These are phyloP conservation scores for Darevskia mixta DNA, from an alignment of 2,797 vertebrate species.

Conservation along the genomic window DNA sequence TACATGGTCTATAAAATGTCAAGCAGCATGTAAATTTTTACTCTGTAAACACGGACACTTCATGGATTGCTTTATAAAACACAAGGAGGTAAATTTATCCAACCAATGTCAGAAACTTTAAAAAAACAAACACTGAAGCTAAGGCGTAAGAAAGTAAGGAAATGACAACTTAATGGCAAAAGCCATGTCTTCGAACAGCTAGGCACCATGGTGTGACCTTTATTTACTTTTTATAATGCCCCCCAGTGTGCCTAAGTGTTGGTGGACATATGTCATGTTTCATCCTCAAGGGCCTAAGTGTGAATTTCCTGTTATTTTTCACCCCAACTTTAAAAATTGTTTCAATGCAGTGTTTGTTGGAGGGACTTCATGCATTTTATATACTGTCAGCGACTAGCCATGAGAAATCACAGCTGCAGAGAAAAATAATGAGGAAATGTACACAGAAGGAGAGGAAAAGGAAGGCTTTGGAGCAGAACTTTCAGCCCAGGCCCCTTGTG, in stretches of 20 bases:
- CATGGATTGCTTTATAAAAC: constrained; percentile 72
- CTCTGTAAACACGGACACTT: constrained; percentile 72
- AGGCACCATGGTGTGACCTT: constrained; percentile 78
- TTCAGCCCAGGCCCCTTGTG: constrained; percentile 16
- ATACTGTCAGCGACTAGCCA: constrained; percentile 75
- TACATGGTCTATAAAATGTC: constrained; percentile 71
- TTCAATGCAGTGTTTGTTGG: constrained; percentile 79
- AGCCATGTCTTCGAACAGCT: constrained; percentile 75
- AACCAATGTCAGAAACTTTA: constrained; percentile 65
- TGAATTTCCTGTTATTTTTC: constrained; percentile 78
- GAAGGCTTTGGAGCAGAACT: constrained; percentile 63
- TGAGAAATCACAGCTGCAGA: constrained; percentile 70
- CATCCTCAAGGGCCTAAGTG: constrained; percentile 78
- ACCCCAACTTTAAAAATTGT: constrained; percentile 75
- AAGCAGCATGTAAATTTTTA: constrained; percentile 70
- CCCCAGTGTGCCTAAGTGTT: constrained; percentile 78
- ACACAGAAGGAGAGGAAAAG: constrained; percentile 54
- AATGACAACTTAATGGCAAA: constrained; percentile 78
- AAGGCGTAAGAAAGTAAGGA: constrained; percentile 64
- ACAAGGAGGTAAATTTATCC: constrained; percentile 68
- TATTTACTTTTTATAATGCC: constrained; percentile 77
- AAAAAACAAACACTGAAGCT: constrained; percentile 57
- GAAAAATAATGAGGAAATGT: constrained; percentile 74
- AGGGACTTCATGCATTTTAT: constrained; percentile 78
- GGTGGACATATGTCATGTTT: constrained; percentile 78